A percentile compares a stretch with the other conserved stretches of the same genome.
Evolutionary conservation across 2,888 invertebrate genomes (phyloP).

Genomic region (Entomobrya multifasciata): DNA sequence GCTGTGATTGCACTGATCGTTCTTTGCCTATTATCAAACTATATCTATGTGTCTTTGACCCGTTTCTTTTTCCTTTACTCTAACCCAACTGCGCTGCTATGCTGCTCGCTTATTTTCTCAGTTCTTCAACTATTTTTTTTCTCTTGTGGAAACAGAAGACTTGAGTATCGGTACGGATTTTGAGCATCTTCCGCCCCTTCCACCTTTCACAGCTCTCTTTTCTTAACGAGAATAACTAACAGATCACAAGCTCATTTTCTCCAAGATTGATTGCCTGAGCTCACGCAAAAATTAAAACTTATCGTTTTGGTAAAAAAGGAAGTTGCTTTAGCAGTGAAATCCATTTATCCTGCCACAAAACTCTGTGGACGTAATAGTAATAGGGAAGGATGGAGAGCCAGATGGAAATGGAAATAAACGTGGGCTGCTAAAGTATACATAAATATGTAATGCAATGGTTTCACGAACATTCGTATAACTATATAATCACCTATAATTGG

Average conservation of each 20-base stretch:
- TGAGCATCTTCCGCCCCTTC: conserved; percentile 53
- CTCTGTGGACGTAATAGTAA: conserved; percentile 31
- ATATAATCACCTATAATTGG: no score
- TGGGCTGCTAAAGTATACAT: neutral
- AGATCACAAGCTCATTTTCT: conserved; percentile 79
- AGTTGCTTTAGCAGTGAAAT: conserved; percentile 63
- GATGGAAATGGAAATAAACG: conserved; percentile 57
- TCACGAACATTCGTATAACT: neutral
- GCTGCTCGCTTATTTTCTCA: conserved; percentile 20
- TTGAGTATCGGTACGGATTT: conserved; percentile 59
- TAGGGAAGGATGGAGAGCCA: conserved; percentile 48
- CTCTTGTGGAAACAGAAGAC: conserved; percentile 11
- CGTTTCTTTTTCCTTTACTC: neutral
- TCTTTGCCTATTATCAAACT: no score
- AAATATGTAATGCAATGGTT: conserved; percentile 17
- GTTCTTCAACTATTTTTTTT: conserved; percentile 18
- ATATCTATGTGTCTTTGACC: conserved; percentile 36
- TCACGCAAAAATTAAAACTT: conserved; percentile 80
- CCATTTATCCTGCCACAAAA: conserved; percentile 69
- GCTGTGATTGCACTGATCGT: conserved; percentile 11
- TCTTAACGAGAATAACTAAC: conserved; percentile 69
- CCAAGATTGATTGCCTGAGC: conserved; percentile 79
- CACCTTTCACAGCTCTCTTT: conserved; percentile 58
- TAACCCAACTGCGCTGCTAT: conserved; percentile 5
- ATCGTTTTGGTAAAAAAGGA: conserved; percentile 66